Base-by-base conservation (phyloP, 2,113 vertebrate genomes). In the Spheniscus mendiculus region DNA sequence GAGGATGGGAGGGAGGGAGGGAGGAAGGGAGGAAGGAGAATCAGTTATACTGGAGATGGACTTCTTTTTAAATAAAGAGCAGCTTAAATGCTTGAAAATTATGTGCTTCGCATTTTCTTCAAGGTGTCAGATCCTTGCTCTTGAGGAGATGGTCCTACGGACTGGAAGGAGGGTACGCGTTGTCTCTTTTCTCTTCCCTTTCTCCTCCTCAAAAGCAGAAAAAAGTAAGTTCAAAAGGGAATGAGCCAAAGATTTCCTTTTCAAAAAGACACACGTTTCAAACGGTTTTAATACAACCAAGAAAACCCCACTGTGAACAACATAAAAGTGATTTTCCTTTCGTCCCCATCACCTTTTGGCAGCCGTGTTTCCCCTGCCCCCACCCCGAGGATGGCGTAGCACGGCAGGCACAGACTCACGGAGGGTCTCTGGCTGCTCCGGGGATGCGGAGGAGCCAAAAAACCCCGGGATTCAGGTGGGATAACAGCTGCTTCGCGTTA, bases 401-500 rank as follows among this genome's bases (percentile, higher is more conserved):
- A 19, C 65, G 16, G n/a, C n/a, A n/a, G n/a, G n/a, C n/a, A n/a
- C n/a, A n/a, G n/a, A n/a, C n/a, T n/a, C n/a, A n/a, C n/a, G 1
- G 50, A 62, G 36, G 34, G 69, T 55, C 72, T 90, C 78, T 0
- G 5, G 38, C 55, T 52, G 17, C 82, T 78, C 71, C 4, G 1
- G 71, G 72, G 52, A 72, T 7, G 30, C 2, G 12, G 53, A 40
- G 36, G 80, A 93, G 58, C 65, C 82, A 56, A n/a, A 80, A 84
- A n/a, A 20, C 1, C 15, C 3, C 2, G 0, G 70, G 70, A 73
- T 77, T 83, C 82, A 76, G 92, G 95, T 92, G 88, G 85, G 90
- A 69, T 5, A 72, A 76, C 94, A 93, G 81, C 95, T 97, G 95
- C 85, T 94, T 38, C 15, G 14, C 71, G 47, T 97, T 83, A 88